Conservation (phyloP, 2,113 vertebrate species). For the Meriones unguiculatus region DNA sequence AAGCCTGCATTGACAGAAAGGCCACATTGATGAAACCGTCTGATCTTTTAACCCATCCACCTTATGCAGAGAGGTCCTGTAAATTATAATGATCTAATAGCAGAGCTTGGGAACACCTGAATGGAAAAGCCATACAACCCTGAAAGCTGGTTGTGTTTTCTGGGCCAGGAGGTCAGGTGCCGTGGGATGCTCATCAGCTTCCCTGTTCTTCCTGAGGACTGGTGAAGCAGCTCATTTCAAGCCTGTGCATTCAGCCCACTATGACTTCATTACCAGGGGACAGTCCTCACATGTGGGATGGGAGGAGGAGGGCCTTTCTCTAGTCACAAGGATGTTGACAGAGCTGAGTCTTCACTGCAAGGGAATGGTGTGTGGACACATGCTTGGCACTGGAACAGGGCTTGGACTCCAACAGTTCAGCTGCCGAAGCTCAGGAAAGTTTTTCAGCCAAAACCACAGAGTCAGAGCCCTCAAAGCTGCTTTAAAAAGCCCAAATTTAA, state of each 20-base stretch:
- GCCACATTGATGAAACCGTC: conserved; percentile 70
- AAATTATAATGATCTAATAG: conserved; percentile 67
- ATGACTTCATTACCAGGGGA: conserved; percentile 85
- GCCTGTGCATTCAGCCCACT: conserved; percentile 43
- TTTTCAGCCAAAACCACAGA: conserved; percentile 80
- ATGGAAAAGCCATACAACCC: conserved; percentile 47
- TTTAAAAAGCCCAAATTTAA: conserved; percentile 71
- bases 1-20: conserved; percentile 68
- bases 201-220: conserved; percentile 8
- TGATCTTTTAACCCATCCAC: conserved; percentile 74
- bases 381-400: conserved; percentile 83
- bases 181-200: conserved; percentile 21
- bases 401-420: conserved; percentile 79
- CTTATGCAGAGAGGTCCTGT: conserved; percentile 50
- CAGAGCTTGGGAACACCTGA: conserved; percentile 71
- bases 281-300: conserved; percentile 72
- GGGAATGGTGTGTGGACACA: conserved; percentile 82
- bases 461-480: conserved; percentile 63
- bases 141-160: conserved; percentile 50
- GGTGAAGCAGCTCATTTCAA: conserved; percentile 48
- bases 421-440: conserved; percentile 73
- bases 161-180: conserved; percentile 21
- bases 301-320: conserved; percentile 76
- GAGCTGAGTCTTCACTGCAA: conserved; percentile 75
- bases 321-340: conserved; percentile 81